phyloP scores from a whole-genome alignment of 2,888 invertebrate genomes.

The Drosophila maculinotata region DNA sequence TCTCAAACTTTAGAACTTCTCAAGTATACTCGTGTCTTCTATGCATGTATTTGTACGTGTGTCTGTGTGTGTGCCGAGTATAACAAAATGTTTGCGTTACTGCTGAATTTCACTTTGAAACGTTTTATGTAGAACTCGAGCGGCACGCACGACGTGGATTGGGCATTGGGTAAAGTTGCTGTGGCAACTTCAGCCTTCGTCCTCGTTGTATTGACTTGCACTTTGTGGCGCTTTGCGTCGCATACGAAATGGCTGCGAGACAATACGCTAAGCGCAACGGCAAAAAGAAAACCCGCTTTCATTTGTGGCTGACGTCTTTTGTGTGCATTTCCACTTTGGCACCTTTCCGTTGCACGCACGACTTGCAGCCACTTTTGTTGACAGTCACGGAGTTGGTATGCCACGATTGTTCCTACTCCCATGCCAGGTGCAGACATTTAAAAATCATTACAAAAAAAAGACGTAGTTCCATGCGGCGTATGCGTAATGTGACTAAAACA shows the following conservation, averaged over 20 bases:
- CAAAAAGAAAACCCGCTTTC: slow-evolving; percentile 46
- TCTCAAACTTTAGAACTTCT: slow-evolving; percentile 36
- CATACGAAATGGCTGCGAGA: slow-evolving; percentile 67
- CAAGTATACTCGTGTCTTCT: slow-evolving; percentile 21
- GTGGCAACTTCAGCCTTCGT: slow-evolving; percentile 28
- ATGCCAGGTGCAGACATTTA: slow-evolving; percentile 44
- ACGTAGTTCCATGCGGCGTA: slow-evolving; percentile 43
- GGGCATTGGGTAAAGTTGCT: slow-evolving; percentile 55
- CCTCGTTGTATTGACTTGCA: slow-evolving; percentile 71
- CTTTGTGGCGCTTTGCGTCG: slow-evolving; percentile 62
- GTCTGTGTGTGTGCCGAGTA: slow-evolving; percentile 13
- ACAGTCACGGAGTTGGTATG: slow-evolving; percentile 33
- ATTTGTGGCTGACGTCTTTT: slow-evolving; percentile 56
- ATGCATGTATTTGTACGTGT: not conserved
- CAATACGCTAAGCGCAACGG: slow-evolving; percentile 38
- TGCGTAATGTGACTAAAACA: slow-evolving; percentile 51
- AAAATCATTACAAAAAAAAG: slow-evolving; percentile 27
- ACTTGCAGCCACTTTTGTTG: slow-evolving; percentile 55
- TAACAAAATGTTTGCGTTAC: slow-evolving; percentile 51
- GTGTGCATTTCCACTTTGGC: slow-evolving; percentile 41
- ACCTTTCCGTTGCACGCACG: slow-evolving; percentile 53
- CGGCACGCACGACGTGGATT: slow-evolving; percentile 54
- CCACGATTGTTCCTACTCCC: slow-evolving; percentile 18
- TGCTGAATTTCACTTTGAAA: slow-evolving; percentile 28
- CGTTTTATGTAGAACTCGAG: slow-evolving; percentile 37